A percentile compares a stretch with the other conserved stretches of the same genome.
Conservation (phyloP, 92 coral and sea anemone species). For the Muricea muricata region DNA sequence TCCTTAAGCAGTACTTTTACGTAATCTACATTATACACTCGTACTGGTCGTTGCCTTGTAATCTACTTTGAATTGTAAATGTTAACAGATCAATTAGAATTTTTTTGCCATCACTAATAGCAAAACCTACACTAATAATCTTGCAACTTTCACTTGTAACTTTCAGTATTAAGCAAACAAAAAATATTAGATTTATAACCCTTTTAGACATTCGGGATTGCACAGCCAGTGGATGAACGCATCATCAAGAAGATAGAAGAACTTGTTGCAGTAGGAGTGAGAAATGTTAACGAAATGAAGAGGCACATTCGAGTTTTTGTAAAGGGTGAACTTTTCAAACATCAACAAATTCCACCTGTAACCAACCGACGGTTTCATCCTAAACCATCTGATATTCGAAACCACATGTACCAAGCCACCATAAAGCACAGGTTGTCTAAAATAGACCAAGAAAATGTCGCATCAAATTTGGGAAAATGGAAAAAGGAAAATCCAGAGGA, state of each 20-base stretch:
- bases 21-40: no score
- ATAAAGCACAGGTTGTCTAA: slow-evolving; percentile 23
- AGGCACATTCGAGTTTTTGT: slow-evolving; percentile 47
- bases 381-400: slow-evolving; percentile 39
- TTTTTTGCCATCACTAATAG: no score
- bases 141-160: no score
- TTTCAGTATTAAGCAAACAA: no score
- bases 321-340: slow-evolving; percentile 35
- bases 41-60: no score
- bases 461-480: slow-evolving; percentile 39
- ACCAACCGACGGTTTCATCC: slow-evolving; percentile 63
- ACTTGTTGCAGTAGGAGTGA: slow-evolving; percentile 45
- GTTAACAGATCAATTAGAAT: no score
- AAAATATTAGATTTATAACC: background rate
- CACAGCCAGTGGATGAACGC: slow-evolving; percentile 27
- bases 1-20: no score
- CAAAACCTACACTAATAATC: no score
- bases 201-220: slow-evolving; percentile 21
- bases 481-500: slow-evolving; percentile 27
- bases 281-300: slow-evolving; percentile 46
- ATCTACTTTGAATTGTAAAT: no score
- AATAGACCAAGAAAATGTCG: slow-evolving; percentile 44
- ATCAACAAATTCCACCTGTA: slow-evolving; percentile 36
- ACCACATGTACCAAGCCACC: slow-evolving; percentile 64
- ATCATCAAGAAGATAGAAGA: slow-evolving; percentile 42